Evolutionary conservation across 64 coral and sea anemone species (phyloP), one percentile per base, ranked within the genome.

Genomic region (Montipora efflorescens): DNA sequence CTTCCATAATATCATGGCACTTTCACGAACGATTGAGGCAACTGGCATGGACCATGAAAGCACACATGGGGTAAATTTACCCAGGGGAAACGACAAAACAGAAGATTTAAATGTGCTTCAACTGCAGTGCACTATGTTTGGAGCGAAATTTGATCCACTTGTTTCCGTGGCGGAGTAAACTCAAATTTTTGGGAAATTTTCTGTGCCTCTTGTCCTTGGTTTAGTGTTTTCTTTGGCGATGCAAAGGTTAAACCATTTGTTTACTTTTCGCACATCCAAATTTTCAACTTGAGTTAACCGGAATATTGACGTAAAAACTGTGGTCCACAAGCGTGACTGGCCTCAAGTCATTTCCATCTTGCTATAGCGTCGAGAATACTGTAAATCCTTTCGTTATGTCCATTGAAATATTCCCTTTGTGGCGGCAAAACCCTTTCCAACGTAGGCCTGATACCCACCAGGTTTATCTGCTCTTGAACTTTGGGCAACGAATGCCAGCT

Each of bases 1-100:
- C 61, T 86, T 72, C 82, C 82, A 86, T 86, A 36, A 36, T 36
- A 66, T 86, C 82, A 86, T 86, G 82, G 82, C 62, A 84, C 59
- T 64, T 84, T 86, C 66, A 72, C 5, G 44, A 70, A 51, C 19
- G 66, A 71, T 86, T 71, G 49, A 71, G 21, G 50, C 62, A 86
- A 86, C 71, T 84, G 45, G 6, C 44, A 67, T 44, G 82, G 44
- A 7, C n/a, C 82, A 86, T 86, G 70, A 51, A 71, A 47, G 71
- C 82, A 68, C 61, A 45, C 70, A 13, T 47, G 67, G 23, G 45
- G 45, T 72, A n/a, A 71, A 86, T 71, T 86, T 86, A 21, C 21
- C 82, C n/a, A 28, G 7, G 16, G 36, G 36, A 36, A 36, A 36
- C 18, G 66, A 72, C 82, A 43, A 72, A 71, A 45, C 44, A 25